These are phyloP conservation scores for Tautogolabrus adspersus DNA, from an alignment of 2,113 vertebrate genomes.

Conservation along the genomic window DNA sequence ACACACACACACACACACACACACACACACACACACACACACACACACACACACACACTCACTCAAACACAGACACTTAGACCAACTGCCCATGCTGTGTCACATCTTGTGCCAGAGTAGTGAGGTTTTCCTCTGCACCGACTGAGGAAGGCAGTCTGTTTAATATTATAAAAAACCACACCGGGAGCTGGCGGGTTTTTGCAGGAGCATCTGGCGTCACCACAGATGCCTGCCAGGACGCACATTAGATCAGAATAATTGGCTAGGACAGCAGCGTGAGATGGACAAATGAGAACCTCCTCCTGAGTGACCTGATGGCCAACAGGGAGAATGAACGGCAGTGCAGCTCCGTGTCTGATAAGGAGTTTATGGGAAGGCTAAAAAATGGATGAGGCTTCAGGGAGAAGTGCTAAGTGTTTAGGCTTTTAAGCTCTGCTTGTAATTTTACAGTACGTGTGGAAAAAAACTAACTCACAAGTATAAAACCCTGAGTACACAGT, in stretches of 20 bases:
- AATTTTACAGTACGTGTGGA: background rate
- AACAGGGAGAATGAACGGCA: constrained; percentile 37
- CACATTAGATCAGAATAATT: constrained; percentile 74
- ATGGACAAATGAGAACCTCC: constrained; percentile 75
- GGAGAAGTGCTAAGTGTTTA: background rate
- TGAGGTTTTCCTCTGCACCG: constrained; percentile 57
- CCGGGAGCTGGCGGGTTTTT: constrained; percentile 51
- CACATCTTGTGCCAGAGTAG: constrained; percentile 57
- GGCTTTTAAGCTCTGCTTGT: background rate
- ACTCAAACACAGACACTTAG: constrained; percentile 7
- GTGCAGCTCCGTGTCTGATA: constrained; percentile 34
- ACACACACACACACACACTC: background rate
- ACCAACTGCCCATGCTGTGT: constrained; percentile 43
- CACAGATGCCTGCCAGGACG: constrained; percentile 63
- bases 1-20: constrained; percentile 7
- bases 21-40: background rate
- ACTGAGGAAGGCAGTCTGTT: constrained; percentile 60
- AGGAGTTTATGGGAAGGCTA: constrained; percentile 9
- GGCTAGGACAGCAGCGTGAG: constrained; percentile 70
- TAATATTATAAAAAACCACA: constrained; percentile 72
- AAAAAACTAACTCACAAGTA: no score
- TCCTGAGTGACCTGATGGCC: constrained; percentile 72
- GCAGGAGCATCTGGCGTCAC: constrained; percentile 77
- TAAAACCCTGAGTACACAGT: no score
- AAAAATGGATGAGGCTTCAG: background rate